Evolutionary conservation across 2,113 vertebrate species (phyloP), one percentile per base, ranked within the genome.

Genomic region (Coptodon bakossiorum): DNA sequence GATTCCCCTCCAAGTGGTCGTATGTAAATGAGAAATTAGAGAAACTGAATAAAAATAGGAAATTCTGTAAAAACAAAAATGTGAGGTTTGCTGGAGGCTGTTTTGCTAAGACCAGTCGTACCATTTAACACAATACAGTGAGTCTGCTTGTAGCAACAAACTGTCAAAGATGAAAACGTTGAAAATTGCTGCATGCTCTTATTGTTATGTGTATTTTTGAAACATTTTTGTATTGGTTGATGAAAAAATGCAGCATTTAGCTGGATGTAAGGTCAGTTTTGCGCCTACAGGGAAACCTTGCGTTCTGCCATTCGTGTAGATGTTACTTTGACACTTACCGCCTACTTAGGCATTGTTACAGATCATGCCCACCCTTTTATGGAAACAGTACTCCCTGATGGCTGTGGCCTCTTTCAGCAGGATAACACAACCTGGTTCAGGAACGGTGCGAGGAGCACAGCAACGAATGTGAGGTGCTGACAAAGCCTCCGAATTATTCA

Each of bases 21-120:
- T 40, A 86, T 81, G 80, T 52, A 83, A 86, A 88, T 83, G 27
- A n/a, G 19, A 81, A 82, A 85, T 59, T 34, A 53, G 50, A 8
- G 57, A 53, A 80, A 27, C 6, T 59, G 29, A 36, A 50, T 19
- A 52, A 50, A 78, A 34, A 31, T 76, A 24, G 82, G n/a, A 0
- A 17, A 36, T 80, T 80, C 3, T 80, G 10, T n/a, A 22, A 66
- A 66, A 66, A 66, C 57, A 0, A 66, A n/a, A 81, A 86, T n/a
- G 4, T 13, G 3, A 36, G 6, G 36, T 50, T 5, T 45, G 43
- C 43, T 50, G 45, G 43, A 76, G 43, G 27, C 43, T 7, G 71
- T 50, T 76, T 48, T 73, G 0, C 36, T 2, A 2, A 71, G 12
- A 73, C 38, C 40, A 73, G 13, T 73, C 3, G 13, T 0, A 5